Percentiles rank a stretch among this genome's conserved stretches.
These are phyloP conservation scores for Phalacrocorax pelagicus DNA, from an alignment of 2,113 vertebrate species.

Conservation along the genomic window DNA sequence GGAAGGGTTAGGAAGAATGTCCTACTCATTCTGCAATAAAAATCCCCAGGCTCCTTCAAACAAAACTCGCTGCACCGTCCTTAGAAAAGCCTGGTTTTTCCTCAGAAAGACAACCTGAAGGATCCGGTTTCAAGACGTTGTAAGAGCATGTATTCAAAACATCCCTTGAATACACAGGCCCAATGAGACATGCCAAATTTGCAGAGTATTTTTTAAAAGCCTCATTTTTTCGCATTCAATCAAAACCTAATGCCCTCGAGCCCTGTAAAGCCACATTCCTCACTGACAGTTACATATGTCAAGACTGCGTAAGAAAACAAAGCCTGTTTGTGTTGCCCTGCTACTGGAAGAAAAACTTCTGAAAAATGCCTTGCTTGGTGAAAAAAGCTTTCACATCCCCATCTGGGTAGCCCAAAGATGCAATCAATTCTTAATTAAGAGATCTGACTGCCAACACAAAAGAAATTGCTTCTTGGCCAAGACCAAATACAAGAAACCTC, in stretches of 20 bases:
- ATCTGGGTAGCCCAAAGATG: not conserved
- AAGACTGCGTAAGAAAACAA: constrained; percentile 3
- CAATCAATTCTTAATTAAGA: constrained; percentile 30
- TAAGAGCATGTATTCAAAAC: not conserved
- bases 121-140: not conserved
- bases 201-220: not conserved
- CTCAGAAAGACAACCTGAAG: not conserved
- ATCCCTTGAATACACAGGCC: not conserved
- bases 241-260: not conserved
- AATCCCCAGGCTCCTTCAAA: not conserved
- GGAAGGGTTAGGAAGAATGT: not conserved
- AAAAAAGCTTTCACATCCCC: not conserved
- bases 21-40: not conserved
- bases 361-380: not conserved
- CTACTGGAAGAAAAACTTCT: not conserved
- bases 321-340: constrained; percentile 22
- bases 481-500: not conserved
- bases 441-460: not conserved
- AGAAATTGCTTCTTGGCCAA: not conserved
- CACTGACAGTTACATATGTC: not conserved
- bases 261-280: constrained; percentile 24
- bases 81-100: not conserved
- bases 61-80: not conserved
- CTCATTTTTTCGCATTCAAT: not conserved
- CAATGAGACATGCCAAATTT: not conserved